Evolutionary conservation across 2,888 invertebrate species (phyloP).

Genomic region (Geophilus truncorum): DNA sequence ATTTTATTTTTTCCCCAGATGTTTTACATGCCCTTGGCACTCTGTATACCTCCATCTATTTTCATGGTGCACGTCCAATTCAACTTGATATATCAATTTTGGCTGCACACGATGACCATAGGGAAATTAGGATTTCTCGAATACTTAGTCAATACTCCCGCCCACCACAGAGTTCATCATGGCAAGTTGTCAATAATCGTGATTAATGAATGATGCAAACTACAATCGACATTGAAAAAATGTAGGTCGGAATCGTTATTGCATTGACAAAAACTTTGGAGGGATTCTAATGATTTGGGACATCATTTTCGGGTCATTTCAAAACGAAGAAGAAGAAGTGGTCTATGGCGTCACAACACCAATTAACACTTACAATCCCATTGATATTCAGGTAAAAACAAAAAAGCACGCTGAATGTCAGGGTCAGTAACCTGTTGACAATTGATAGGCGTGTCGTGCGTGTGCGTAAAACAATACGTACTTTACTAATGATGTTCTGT

Average conservation of each 20-base stretch:
- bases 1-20: too few relatives aligned
- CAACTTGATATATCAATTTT: conserved; percentile 85
- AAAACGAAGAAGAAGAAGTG: conserved; percentile 33
- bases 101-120: conserved; percentile 85
- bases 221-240: neutral
- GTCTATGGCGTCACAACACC: conserved; percentile 30
- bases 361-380: conserved; percentile 29
- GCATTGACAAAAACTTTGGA: conserved; percentile 33
- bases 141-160: conserved; percentile 79
- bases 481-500: neutral
- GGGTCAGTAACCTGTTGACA: neutral
- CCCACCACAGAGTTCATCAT: conserved; percentile 70
- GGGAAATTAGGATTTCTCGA: conserved; percentile 77
- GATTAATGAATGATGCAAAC: neutral
- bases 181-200: conserved; percentile 42
- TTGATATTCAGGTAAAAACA: conserved; percentile 25
- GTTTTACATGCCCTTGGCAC: conserved; percentile 55
- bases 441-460: neutral
- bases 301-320: conserved; percentile 28
- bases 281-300: conserved; percentile 32
- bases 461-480: neutral
- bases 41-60: conserved; percentile 71
- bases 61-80: conserved; percentile 82
- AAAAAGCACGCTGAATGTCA: too few relatives aligned
- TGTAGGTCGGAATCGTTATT: conserved; percentile 30